Evolutionary conservation across 2,113 vertebrate species (phyloP).

Genomic region (Callopanchax toddi): DNA sequence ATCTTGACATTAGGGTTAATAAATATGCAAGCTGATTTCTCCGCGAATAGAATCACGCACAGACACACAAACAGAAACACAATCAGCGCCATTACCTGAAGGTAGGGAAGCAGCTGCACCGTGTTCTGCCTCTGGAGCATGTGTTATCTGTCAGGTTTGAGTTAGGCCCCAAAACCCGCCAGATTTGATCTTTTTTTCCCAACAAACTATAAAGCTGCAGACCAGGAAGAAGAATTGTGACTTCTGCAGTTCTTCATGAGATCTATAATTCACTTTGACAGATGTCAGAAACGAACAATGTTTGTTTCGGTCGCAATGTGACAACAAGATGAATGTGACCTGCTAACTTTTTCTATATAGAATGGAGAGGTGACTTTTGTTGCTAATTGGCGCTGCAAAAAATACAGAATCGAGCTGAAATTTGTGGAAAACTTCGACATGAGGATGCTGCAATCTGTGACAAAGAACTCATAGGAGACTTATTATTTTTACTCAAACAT

Average conservation of each 20-base stretch:
- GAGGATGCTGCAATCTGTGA: no score
- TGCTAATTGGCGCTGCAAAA: background rate
- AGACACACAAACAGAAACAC: slow-evolving; percentile 17
- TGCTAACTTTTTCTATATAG: background rate
- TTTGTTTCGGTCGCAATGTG: slow-evolving; percentile 49
- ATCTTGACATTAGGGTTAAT: slow-evolving; percentile 42
- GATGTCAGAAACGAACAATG: slow-evolving; percentile 61
- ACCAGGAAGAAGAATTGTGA: slow-evolving; percentile 46
- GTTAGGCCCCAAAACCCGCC: slow-evolving; percentile 40
- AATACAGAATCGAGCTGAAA: background rate
- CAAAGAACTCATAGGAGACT: no score
- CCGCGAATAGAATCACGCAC: slow-evolving; percentile 20
- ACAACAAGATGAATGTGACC: slow-evolving; percentile 43
- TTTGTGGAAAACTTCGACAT: background rate
- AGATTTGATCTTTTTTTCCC: slow-evolving; percentile 19
- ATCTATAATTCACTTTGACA: slow-evolving; percentile 72
- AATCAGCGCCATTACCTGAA: slow-evolving; percentile 40
- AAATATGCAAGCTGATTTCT: slow-evolving; percentile 46
- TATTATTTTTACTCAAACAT: no score
- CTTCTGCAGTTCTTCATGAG: slow-evolving; percentile 49
- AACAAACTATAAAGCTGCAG: slow-evolving; percentile 54
- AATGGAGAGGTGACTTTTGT: background rate
- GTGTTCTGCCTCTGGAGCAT: slow-evolving; percentile 49
- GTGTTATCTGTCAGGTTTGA: slow-evolving; percentile 44
- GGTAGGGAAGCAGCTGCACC: slow-evolving; percentile 57